Percentiles rank a stretch among this genome's conserved stretches.
phyloP scores from a whole-genome alignment of 2,888 invertebrate genomes.

The Tromatobia lineatoria region DNA sequence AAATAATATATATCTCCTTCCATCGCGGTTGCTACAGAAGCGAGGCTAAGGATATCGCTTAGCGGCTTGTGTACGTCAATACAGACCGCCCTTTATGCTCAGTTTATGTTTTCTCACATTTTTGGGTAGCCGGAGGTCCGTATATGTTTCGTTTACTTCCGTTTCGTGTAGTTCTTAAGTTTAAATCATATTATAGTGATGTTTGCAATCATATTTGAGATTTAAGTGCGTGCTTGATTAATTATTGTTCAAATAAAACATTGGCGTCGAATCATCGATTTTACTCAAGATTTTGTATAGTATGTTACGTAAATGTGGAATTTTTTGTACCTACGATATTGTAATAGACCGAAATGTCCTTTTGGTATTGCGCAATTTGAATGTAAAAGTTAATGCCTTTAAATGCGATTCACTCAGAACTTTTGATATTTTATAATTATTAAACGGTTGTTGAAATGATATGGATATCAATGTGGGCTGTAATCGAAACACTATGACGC shows the following conservation, averaged over 20 bases:
- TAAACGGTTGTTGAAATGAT: too few species aligned
- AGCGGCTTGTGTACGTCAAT: slow-evolving; percentile 53
- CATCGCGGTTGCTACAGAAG: slow-evolving; percentile 46
- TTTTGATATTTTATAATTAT: too few species aligned
- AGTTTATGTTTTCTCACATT: slow-evolving; percentile 55
- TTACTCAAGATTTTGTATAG: neutral
- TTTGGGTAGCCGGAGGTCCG: slow-evolving; percentile 24
- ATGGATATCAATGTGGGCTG: too few species aligned
- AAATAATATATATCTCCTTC: slow-evolving; percentile 79
- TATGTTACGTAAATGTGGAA: too few species aligned
- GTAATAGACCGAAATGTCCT: too few species aligned
- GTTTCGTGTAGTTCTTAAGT: slow-evolving; percentile 10
- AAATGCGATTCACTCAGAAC: too few species aligned
- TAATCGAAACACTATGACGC: too few species aligned
- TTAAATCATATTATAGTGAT: neutral
- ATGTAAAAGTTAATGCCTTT: too few species aligned
- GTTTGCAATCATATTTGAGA: neutral
- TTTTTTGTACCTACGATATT: too few species aligned
- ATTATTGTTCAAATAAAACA: neutral
- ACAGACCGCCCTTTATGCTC: slow-evolving; percentile 40
- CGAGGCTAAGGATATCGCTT: slow-evolving; percentile 33
- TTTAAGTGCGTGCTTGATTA: neutral
- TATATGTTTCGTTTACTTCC: slow-evolving; percentile 43
- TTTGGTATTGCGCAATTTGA: too few species aligned
- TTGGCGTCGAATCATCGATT: neutral